A percentile compares a stretch with the other conserved stretches of the same genome.
Conservation (phyloP, 64 coral and sea anemone genomes). For the Dendrophyllia cribrosa region DNA sequence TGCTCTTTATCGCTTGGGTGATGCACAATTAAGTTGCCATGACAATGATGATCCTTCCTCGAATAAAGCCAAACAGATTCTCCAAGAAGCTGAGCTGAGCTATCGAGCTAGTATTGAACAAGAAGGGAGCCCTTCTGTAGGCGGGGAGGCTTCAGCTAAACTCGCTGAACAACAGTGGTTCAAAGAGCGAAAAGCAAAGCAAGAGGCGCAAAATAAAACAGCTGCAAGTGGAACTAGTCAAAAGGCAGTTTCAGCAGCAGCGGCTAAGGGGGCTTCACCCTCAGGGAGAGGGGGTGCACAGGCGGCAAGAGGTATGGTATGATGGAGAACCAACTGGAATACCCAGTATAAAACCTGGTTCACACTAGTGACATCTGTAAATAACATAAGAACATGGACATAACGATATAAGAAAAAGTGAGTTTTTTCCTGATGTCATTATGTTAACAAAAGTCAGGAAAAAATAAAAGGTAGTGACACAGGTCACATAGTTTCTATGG, state of each 20-base stretch:
- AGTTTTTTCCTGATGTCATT: too few relatives aligned
- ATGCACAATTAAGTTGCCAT: constrained; percentile 85
- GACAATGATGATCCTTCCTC: constrained; percentile 76
- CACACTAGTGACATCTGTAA: too few relatives aligned
- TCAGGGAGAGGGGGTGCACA: constrained; percentile 33
- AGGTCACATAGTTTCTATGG: too few relatives aligned
- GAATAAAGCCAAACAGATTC: constrained; percentile 34
- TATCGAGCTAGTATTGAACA: constrained; percentile 86
- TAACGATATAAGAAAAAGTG: too few relatives aligned
- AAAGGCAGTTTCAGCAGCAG: constrained; percentile 7
- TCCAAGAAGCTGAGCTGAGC: constrained; percentile 86
- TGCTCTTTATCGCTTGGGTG: constrained; percentile 87
- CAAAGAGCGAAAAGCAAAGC: constrained; percentile 75
- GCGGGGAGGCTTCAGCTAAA: constrained; percentile 42
- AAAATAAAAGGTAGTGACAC: too few relatives aligned
- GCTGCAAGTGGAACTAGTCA: not conserved
- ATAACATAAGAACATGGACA: too few relatives aligned
- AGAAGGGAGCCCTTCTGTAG: constrained; percentile 78
- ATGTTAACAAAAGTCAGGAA: too few relatives aligned
- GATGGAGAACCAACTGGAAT: too few relatives aligned
- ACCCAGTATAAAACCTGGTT: too few relatives aligned
- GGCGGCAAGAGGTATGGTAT: constrained; percentile 37
- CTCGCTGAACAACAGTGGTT: constrained; percentile 84
- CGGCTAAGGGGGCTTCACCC: not conserved
- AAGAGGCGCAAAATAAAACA: constrained; percentile 63